Evolutionary conservation across 2,113 vertebrate genomes (phyloP).

Genomic region (Gobius niger): DNA sequence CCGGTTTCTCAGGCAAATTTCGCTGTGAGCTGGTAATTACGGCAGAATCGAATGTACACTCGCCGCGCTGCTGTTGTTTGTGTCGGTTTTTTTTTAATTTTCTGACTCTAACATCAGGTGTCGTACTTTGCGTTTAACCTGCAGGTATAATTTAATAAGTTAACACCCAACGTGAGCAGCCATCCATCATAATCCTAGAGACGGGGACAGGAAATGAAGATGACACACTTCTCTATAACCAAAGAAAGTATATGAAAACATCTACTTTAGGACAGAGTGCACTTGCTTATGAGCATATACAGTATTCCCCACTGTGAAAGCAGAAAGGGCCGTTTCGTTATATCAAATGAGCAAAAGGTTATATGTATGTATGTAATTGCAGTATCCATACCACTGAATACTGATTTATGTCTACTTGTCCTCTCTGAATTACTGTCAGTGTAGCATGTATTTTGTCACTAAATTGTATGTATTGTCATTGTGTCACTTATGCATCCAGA

Average conservation of each 20-base stretch:
- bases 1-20: constrained; percentile 68
- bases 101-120: constrained; percentile 34
- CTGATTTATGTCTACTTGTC: too few species aligned
- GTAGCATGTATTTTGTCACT: too few species aligned
- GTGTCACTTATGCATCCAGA: too few species aligned
- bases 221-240: background rate
- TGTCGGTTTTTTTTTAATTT: constrained; percentile 34
- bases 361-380: too few species aligned
- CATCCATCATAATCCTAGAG: constrained; percentile 1
- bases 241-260: background rate
- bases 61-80: constrained; percentile 37
- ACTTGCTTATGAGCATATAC: too few species aligned
- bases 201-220: constrained; percentile 1
- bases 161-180: constrained; percentile 19
- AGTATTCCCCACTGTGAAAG: too few species aligned
- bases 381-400: too few species aligned
- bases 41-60: constrained; percentile 55
- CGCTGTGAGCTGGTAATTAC: constrained; percentile 66
- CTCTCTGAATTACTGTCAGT: too few species aligned
- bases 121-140: constrained; percentile 25
- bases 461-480: too few species aligned
- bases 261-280: background rate
- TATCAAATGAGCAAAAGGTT: too few species aligned
- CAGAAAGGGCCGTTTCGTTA: too few species aligned
- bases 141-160: constrained; percentile 26